phyloP scores from a whole-genome alignment of 2,888 invertebrate genomes.

The Drosophila hawaiiensis region DNA sequence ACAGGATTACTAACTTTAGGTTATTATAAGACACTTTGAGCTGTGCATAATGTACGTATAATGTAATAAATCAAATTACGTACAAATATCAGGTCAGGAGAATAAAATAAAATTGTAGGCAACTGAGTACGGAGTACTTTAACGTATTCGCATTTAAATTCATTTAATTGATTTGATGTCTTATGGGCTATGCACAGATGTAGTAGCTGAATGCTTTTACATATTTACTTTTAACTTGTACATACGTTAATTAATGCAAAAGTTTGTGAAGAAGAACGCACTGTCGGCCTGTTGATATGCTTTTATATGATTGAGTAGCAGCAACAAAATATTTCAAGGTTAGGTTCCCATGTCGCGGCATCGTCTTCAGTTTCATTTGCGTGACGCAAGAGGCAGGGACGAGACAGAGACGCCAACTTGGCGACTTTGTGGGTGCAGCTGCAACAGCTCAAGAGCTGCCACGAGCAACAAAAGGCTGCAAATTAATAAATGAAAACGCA shows the following conservation, averaged over 20 bases:
- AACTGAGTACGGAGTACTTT: not conserved
- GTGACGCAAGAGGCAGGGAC: conserved; percentile 57
- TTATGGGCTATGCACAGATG: not conserved
- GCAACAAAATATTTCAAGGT: conserved; percentile 67
- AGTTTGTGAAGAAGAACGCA: conserved; percentile 10
- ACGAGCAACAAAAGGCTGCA: conserved; percentile 65
- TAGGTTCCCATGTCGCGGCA: conserved; percentile 65
- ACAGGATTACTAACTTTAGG: not conserved
- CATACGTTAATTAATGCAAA: conserved; percentile 5
- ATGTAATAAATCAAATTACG: not conserved
- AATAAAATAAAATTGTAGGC: not conserved
- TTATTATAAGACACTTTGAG: not conserved
- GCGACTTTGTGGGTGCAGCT: conserved; percentile 54
- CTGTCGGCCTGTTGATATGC: conserved; percentile 8
- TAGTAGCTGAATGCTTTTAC: not conserved
- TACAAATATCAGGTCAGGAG: not conserved
- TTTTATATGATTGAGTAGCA: conserved; percentile 4
- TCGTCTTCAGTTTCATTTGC: conserved; percentile 69
- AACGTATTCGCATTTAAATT: not conserved
- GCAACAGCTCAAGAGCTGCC: conserved; percentile 33
- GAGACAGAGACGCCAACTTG: conserved; percentile 39
- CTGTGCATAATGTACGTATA: not conserved
- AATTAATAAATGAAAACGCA: conserved; percentile 80
- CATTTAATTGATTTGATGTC: not conserved
- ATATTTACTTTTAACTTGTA: not conserved